These are phyloP conservation scores for Entelurus aequoreus DNA, from an alignment of 2,113 vertebrate genomes.

Conservation along the genomic window DNA sequence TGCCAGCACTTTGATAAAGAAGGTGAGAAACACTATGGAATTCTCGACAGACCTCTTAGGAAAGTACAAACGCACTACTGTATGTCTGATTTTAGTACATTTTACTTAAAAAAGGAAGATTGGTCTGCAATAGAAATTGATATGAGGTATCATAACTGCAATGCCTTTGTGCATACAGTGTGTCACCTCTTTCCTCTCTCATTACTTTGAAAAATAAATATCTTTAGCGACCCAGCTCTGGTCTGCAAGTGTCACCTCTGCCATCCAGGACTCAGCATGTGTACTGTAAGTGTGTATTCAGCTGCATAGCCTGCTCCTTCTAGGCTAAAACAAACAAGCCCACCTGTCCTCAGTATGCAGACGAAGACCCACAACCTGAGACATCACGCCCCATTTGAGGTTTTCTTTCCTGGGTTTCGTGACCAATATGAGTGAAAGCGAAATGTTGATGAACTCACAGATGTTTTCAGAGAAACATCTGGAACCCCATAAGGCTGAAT, in stretches of 20 bases:
- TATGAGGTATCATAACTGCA: too few relatives aligned
- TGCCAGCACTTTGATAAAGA: too few relatives aligned
- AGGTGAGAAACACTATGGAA: too few relatives aligned
- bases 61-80: too few relatives aligned
- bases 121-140: too few relatives aligned
- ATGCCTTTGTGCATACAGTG: too few relatives aligned
- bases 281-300: constrained; percentile 7
- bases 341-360: constrained; percentile 42
- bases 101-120: too few relatives aligned
- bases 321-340: constrained; percentile 41
- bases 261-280: constrained; percentile 34
- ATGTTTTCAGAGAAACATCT: constrained; percentile 40
- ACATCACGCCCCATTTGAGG: constrained; percentile 4
- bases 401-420: constrained; percentile 17
- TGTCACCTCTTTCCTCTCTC: too few relatives aligned
- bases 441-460: constrained; percentile 20
- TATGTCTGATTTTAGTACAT: too few relatives aligned
- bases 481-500: constrained; percentile 6
- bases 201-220: too few relatives aligned
- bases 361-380: constrained; percentile 7
- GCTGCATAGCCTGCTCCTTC: constrained; percentile 18
- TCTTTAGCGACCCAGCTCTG: too few relatives aligned
- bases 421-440: constrained; percentile 11
- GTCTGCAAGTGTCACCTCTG: neutral
- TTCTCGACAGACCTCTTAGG: too few relatives aligned